phyloP scores from a whole-genome alignment of 2,888 invertebrate species.

The Oegoconia quadripuncta region DNA sequence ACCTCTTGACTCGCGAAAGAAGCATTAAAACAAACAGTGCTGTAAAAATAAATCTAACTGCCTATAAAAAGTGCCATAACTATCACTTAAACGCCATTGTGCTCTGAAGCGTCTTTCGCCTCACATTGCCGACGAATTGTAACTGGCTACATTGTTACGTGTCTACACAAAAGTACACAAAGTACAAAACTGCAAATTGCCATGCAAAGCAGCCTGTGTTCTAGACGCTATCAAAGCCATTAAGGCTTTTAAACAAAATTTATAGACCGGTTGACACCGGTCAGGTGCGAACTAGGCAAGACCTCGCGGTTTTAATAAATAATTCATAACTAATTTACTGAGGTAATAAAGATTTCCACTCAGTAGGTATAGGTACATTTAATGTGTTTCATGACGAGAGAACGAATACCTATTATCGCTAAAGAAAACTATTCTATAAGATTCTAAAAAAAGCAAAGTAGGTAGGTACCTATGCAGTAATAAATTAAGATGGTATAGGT shows the following conservation, averaged over 20 bases:
- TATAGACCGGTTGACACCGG: conserved; percentile 41
- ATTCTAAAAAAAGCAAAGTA: no score
- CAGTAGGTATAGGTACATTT: no score
- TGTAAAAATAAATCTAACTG: conserved; percentile 79
- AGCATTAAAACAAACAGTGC: conserved; percentile 77
- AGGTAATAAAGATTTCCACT: conserved; percentile 7
- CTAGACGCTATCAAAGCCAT: conserved; percentile 28
- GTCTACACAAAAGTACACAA: conserved; percentile 34
- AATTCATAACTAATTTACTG: conserved; percentile 27
- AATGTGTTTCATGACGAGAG: no score
- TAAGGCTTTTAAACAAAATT: conserved; percentile 36
- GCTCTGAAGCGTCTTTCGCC: conserved; percentile 57
- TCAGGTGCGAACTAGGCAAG: conserved; percentile 25
- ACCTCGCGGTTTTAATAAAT: conserved; percentile 39
- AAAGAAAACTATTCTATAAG: no score
- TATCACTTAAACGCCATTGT: conserved; percentile 77
- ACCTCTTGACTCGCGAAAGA: conserved; percentile 67
- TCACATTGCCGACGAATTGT: conserved; percentile 47
- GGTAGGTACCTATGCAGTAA: no score
- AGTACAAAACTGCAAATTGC: conserved; percentile 38
- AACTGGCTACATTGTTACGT: conserved; percentile 56
- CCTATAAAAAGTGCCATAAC: conserved; percentile 79
- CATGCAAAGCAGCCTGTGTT: conserved; percentile 23
- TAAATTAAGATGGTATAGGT: no score
- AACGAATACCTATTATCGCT: no score